Percentiles rank a stretch among this genome's conserved stretches.
Evolutionary conservation across 1,140 invertebrate species (phyloP).

Genomic region (Pseudoatta argentina): DNA sequence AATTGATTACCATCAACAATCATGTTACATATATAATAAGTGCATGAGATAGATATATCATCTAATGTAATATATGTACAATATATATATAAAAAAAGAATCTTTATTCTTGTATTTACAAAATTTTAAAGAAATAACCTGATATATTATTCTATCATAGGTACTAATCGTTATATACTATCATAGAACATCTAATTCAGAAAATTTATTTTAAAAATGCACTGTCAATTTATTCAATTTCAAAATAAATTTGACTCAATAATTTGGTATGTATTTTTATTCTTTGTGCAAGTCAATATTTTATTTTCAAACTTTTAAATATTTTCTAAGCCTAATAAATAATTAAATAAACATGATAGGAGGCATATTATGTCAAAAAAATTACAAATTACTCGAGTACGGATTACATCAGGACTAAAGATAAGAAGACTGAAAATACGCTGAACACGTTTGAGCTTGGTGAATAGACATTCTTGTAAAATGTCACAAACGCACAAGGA

Average conservation of each 20-base stretch:
- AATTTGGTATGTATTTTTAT: background rate
- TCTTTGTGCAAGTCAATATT: background rate
- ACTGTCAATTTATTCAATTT: background rate
- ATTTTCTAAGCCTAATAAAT: background rate
- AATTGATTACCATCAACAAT: too few species aligned
- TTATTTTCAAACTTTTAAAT: constrained; percentile 4
- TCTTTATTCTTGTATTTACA: too few species aligned
- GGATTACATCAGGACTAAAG: constrained; percentile 39
- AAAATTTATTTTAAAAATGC: background rate
- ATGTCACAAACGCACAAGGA: constrained; percentile 46
- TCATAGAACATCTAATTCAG: background rate
- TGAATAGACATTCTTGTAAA: constrained; percentile 74
- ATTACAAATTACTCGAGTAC: constrained; percentile 49
- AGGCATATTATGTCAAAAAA: background rate
- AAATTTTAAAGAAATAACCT: too few species aligned
- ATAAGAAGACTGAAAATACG: constrained; percentile 68
- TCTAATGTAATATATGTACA: too few species aligned
- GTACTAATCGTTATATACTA: background rate
- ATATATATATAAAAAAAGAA: too few species aligned
- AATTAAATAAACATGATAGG: constrained; percentile 28
- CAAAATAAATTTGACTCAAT: background rate
- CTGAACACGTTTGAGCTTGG: constrained; percentile 75
- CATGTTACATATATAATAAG: too few species aligned
- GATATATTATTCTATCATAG: background rate
- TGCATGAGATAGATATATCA: too few species aligned